These are phyloP conservation scores for Butorides virescens DNA, from an alignment of 2,113 vertebrate species.

Conservation along the genomic window DNA sequence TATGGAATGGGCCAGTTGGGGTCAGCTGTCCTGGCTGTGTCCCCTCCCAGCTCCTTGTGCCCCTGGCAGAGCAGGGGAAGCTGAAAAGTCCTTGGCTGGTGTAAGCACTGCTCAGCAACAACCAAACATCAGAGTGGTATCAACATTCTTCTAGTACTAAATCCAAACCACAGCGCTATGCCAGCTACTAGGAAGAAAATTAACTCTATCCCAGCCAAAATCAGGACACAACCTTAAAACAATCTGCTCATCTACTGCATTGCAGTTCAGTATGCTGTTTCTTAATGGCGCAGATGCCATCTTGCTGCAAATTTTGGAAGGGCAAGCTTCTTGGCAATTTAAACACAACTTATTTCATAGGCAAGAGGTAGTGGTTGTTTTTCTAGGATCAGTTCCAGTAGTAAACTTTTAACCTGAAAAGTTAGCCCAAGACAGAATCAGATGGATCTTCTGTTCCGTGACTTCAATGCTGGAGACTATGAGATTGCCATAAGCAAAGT, in stretches of 20 bases:
- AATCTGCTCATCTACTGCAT: neutral
- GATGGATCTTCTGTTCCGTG: neutral
- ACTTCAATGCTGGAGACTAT: neutral
- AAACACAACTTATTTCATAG: neutral
- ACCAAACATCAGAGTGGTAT: too few species aligned
- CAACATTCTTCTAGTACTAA: too few species aligned
- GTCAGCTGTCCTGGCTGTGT: too few species aligned
- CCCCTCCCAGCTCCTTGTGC: too few species aligned
- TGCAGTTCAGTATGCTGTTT: neutral
- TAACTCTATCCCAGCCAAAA: too few species aligned
- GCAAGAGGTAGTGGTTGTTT: neutral
- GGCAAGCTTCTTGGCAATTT: neutral
- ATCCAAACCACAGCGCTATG: too few species aligned
- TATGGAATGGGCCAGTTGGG: too few species aligned
- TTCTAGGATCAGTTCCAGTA: neutral
- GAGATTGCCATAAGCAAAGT: neutral
- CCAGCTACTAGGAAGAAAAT: too few species aligned
- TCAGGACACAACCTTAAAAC: neutral
- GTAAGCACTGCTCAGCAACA: too few species aligned
- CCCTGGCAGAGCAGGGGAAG: too few species aligned
- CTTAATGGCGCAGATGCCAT: neutral
- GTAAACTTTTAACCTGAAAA: neutral
- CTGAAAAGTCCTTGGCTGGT: too few species aligned
- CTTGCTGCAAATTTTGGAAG: constrained; percentile 45
- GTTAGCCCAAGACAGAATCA: neutral